Evolutionary conservation across 2,797 vertebrate species (phyloP).

Genomic region (Gallirallus australis): DNA sequence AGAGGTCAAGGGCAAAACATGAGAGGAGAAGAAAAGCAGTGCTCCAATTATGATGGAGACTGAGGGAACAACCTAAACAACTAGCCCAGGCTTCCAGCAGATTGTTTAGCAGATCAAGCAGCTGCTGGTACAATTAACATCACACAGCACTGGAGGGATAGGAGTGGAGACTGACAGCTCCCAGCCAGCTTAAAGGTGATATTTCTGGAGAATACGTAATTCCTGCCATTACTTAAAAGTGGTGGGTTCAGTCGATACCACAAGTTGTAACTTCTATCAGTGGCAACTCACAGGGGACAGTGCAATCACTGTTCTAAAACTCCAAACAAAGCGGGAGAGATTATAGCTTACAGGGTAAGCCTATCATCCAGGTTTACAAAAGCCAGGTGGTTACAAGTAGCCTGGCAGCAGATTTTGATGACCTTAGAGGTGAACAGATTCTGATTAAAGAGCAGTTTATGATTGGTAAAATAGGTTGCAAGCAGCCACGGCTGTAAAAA

Average conservation of each 20-base stretch:
- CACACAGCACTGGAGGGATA: not conserved
- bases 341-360: not conserved
- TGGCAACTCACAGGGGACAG: slow-evolving; percentile 1
- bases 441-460: slow-evolving; percentile 63
- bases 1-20: not conserved
- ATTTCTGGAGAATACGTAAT: slow-evolving; percentile 15
- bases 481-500: slow-evolving; percentile 26
- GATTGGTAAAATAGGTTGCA: slow-evolving; percentile 41
- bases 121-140: slow-evolving; percentile 5
- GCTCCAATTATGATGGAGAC: not conserved
- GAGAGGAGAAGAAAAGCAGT: not conserved
- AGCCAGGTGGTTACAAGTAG: slow-evolving; percentile 14
- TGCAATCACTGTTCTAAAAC: slow-evolving; percentile 7
- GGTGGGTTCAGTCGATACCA: slow-evolving; percentile 27
- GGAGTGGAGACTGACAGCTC: not conserved
- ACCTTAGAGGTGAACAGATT: slow-evolving; percentile 51
- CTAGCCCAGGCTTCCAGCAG: not conserved
- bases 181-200: not conserved
- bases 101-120: slow-evolving; percentile 17
- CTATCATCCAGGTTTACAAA: slow-evolving; percentile 25
- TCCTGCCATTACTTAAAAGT: slow-evolving; percentile 30
- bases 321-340: not conserved
- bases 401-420: slow-evolving; percentile 46
- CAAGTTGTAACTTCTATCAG: not conserved
- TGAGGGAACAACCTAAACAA: not conserved